These are phyloP conservation scores for Altica lythri DNA, from an alignment of 2,888 invertebrate species.

Conservation along the genomic window DNA sequence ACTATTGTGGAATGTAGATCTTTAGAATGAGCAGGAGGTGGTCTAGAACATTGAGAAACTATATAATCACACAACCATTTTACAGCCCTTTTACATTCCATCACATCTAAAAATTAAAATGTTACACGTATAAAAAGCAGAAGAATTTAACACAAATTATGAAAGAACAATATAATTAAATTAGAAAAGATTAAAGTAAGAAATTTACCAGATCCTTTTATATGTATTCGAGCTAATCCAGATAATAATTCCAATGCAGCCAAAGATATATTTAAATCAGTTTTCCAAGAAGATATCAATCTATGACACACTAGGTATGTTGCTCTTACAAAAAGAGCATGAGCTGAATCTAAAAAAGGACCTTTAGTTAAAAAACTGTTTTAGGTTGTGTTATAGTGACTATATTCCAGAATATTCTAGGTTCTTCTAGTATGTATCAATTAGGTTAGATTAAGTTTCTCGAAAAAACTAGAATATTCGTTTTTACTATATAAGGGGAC, in stretches of 20 bases:
- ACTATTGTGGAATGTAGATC: slow-evolving; percentile 94
- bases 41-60: slow-evolving; percentile 91
- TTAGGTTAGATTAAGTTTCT: no score
- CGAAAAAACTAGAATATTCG: no score
- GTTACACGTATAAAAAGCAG: no score
- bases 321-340: slow-evolving; percentile 88
- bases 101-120: slow-evolving; percentile 66
- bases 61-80: slow-evolving; percentile 99
- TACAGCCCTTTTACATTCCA: slow-evolving; percentile 89
- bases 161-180: no score
- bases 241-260: slow-evolving; percentile 91
- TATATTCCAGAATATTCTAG: slow-evolving; percentile 18
- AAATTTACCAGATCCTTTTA: slow-evolving; percentile 79
- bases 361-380: not conserved
- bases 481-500: no score
- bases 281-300: slow-evolving; percentile 94
- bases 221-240: slow-evolving; percentile 87
- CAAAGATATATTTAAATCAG: slow-evolving; percentile 89
- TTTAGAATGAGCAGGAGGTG: slow-evolving; percentile 91
- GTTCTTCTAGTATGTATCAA: no score
- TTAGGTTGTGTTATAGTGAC: not conserved
- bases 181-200: not conserved
- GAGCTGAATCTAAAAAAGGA: slow-evolving; percentile 71
- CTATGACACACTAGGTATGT: slow-evolving; percentile 94
- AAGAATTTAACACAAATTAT: no score